These are phyloP conservation scores for Sinocyclocheilus anshuiensis DNA, from an alignment of 2,113 vertebrate species.

Conservation along the genomic window DNA sequence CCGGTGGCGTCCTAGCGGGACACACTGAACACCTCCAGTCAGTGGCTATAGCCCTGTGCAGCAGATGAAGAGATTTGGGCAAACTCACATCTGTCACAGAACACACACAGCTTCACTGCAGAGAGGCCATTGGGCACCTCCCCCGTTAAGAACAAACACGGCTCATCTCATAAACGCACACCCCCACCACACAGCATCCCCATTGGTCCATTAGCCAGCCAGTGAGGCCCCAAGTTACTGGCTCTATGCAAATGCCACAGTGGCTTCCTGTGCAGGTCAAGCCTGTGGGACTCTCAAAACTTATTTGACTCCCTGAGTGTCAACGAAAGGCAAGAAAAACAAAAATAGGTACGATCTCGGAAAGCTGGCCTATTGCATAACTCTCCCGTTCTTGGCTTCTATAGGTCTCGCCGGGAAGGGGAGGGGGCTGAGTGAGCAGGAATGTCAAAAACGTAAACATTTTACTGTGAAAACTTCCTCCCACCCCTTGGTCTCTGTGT, in stretches of 20 bases:
- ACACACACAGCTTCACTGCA: constrained; percentile 72
- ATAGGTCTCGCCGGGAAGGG: constrained; percentile 29
- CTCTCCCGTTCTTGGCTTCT: constrained; percentile 8
- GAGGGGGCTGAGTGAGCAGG: constrained; percentile 22
- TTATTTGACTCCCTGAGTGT: constrained; percentile 21
- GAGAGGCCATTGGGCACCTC: constrained; percentile 63
- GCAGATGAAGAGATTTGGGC: constrained; percentile 87
- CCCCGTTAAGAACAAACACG: constrained; percentile 49
- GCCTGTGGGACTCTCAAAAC: constrained; percentile 54
- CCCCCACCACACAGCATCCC: constrained; percentile 59
- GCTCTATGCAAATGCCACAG: constrained; percentile 60
- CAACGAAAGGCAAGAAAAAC: not conserved
- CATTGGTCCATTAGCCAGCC: constrained; percentile 67
- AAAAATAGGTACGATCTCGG: not conserved
- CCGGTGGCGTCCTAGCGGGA: constrained; percentile 81
- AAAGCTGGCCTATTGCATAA: constrained; percentile 22
- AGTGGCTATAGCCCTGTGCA: constrained; percentile 88
- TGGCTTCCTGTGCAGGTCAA: constrained; percentile 47
- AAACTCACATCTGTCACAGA: constrained; percentile 84
- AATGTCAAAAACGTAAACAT: constrained; percentile 25
- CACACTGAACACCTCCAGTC: constrained; percentile 85
- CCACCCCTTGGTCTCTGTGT: not conserved
- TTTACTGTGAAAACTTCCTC: constrained; percentile 10
- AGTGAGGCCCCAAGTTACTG: constrained; percentile 58
- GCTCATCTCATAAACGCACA: constrained; percentile 41